A percentile compares a stretch with the other conserved stretches of the same genome.
Conservation (phyloP, 2,113 vertebrate genomes). For the Maccullochella peelii region DNA sequence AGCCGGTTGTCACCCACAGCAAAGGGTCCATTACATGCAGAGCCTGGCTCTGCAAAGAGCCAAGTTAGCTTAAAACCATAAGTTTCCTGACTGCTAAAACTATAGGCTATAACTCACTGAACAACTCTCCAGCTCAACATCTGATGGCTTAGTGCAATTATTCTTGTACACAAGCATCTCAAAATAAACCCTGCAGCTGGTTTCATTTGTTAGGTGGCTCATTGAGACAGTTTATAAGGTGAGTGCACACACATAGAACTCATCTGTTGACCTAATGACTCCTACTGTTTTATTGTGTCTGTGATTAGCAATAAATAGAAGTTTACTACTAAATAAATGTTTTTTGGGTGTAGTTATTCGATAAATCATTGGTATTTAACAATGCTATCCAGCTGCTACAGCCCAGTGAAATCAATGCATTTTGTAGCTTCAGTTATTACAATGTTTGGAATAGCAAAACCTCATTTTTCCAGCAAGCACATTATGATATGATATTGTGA, state of each 20-base stretch:
- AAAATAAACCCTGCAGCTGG: background rate
- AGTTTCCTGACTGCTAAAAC: background rate
- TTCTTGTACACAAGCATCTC: too few species aligned
- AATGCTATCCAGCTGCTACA: background rate
- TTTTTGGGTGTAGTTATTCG: background rate
- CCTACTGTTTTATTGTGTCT: background rate
- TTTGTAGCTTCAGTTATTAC: background rate
- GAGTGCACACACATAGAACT: background rate
- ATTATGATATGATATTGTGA: conserved; percentile 22
- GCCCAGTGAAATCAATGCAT: background rate
- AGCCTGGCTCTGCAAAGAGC: background rate
- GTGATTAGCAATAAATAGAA: background rate
- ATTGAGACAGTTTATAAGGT: background rate
- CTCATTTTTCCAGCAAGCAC: background rate
- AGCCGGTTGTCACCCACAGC: background rate
- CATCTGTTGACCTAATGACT: background rate
- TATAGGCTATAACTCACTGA: background rate
- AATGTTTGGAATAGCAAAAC: background rate
- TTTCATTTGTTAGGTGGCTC: background rate
- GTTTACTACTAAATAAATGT: background rate
- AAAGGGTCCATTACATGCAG: background rate
- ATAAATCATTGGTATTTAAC: background rate
- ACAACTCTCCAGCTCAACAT: background rate
- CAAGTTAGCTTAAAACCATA: background rate
- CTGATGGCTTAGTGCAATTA: too few species aligned